phyloP scores from a whole-genome alignment of 2,113 vertebrate genomes.

The Labeo rohita region DNA sequence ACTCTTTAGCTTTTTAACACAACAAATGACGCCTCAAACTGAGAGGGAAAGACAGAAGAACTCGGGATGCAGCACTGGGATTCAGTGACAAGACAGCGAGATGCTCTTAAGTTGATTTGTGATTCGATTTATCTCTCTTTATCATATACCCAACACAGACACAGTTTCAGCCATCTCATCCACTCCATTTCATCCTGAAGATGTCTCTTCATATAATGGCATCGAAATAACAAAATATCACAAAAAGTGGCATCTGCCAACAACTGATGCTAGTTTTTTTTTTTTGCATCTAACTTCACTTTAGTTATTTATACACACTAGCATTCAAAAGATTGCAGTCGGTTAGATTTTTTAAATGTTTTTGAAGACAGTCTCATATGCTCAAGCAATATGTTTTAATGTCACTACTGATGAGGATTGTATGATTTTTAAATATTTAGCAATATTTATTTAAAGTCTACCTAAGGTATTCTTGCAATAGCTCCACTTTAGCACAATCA shows the following conservation, averaged over 20 bases:
- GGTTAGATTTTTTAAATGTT: too few relatives aligned
- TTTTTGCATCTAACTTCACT: background rate
- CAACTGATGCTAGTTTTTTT: background rate
- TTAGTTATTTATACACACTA: too few relatives aligned
- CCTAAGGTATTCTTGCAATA: too few relatives aligned
- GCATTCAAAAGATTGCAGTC: too few relatives aligned
- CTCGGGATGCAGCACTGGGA: background rate
- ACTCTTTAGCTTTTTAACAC: slow-evolving; percentile 64
- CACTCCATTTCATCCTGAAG: background rate
- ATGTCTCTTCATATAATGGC: background rate
- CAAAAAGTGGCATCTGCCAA: background rate
- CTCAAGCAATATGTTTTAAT: too few relatives aligned
- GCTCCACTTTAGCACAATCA: too few relatives aligned
- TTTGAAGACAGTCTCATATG: background rate
- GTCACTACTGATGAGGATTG: too few relatives aligned
- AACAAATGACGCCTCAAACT: slow-evolving; percentile 12
- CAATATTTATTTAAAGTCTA: too few relatives aligned
- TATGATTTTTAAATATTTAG: too few relatives aligned
- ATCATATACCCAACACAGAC: background rate
- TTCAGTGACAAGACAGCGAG: background rate
- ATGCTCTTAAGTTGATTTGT: background rate
- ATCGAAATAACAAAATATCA: background rate
- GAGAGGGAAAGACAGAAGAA: background rate
- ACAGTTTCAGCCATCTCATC: background rate
- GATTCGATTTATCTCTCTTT: background rate